These are phyloP conservation scores for Mamestra configurata DNA, from an alignment of 1,140 invertebrate genomes.

Conservation along the genomic window DNA sequence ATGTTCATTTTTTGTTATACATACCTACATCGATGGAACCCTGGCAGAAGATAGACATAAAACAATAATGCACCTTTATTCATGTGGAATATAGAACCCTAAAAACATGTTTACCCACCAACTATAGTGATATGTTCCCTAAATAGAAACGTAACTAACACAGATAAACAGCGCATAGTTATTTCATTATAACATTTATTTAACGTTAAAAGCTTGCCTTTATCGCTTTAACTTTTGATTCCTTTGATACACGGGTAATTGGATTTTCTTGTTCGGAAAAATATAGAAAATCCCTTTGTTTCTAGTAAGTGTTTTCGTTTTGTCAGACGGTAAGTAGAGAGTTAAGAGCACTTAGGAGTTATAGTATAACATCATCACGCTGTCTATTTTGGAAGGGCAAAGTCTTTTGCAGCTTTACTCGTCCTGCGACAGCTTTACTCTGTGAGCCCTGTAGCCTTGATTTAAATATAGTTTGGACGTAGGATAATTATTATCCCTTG, in stretches of 20 bases:
- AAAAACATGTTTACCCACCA: neutral
- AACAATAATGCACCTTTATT: too few species aligned
- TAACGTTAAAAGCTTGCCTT: constrained; percentile 36
- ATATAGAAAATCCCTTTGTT: constrained; percentile 20
- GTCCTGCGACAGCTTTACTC: too few species aligned
- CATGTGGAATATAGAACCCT: too few species aligned
- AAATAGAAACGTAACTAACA: constrained; percentile 14
- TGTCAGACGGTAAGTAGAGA: neutral
- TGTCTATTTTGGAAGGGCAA: neutral
- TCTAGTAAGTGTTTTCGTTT: constrained; percentile 15
- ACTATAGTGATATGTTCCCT: neutral
- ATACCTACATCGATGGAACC: too few species aligned
- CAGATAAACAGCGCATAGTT: constrained; percentile 8
- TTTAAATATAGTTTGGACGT: too few species aligned
- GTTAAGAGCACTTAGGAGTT: constrained; percentile 3
- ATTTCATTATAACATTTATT: constrained; percentile 25
- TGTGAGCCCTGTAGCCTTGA: too few species aligned
- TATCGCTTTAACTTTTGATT: constrained; percentile 17
- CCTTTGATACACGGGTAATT: constrained; percentile 13
- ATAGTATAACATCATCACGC: neutral
- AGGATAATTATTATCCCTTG: too few species aligned
- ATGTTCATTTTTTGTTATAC: too few species aligned
- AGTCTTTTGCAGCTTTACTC: too few species aligned
- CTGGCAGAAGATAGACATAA: too few species aligned
- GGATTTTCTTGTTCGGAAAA: constrained; percentile 17